These are phyloP conservation scores for Megalurothrips usitatus DNA, from an alignment of 2,888 invertebrate genomes.

Conservation along the genomic window DNA sequence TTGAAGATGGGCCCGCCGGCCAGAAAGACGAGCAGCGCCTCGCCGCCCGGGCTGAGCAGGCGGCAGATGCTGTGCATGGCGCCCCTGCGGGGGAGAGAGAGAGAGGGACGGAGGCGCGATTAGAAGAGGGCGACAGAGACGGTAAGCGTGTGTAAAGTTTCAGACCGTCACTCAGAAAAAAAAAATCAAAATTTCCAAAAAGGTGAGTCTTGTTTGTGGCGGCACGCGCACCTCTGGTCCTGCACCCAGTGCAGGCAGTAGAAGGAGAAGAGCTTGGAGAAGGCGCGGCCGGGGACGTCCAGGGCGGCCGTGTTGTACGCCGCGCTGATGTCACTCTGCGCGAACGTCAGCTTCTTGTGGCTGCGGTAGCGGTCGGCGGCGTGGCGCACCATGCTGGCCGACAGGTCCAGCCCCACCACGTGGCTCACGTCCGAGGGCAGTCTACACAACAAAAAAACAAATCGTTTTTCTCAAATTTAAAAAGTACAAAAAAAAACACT, in stretches of 20 bases:
- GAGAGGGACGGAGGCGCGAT: conserved; percentile 35
- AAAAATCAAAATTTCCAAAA: not conserved
- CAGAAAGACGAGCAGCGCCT: conserved; percentile 63
- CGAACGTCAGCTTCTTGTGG: conserved; percentile 47
- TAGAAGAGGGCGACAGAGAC: not conserved
- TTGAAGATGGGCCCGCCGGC: conserved; percentile 65
- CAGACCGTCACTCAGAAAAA: not conserved
- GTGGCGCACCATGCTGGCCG: conserved; percentile 63
- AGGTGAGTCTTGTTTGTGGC: too few species aligned
- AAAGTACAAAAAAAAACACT: not conserved
- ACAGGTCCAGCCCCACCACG: conserved; percentile 63
- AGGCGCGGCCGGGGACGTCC: conserved; percentile 44
- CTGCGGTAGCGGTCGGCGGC: conserved; percentile 54
- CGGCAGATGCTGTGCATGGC: conserved; percentile 62
- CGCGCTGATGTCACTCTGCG: conserved; percentile 55
- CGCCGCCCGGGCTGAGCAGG: conserved; percentile 63
- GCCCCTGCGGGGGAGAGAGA: conserved; percentile 50
- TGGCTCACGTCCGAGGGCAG: not conserved
- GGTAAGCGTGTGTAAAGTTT: not conserved
- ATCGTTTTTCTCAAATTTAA: not conserved
- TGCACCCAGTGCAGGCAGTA: conserved; percentile 77
- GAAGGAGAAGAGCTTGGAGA: conserved; percentile 69
- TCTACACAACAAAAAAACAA: not conserved
- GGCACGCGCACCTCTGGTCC: conserved; percentile 57
- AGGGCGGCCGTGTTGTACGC: conserved; percentile 39